Base-by-base conservation (phyloP, 2,797 vertebrate genomes). In the Hydrolagus colliei region DNA sequence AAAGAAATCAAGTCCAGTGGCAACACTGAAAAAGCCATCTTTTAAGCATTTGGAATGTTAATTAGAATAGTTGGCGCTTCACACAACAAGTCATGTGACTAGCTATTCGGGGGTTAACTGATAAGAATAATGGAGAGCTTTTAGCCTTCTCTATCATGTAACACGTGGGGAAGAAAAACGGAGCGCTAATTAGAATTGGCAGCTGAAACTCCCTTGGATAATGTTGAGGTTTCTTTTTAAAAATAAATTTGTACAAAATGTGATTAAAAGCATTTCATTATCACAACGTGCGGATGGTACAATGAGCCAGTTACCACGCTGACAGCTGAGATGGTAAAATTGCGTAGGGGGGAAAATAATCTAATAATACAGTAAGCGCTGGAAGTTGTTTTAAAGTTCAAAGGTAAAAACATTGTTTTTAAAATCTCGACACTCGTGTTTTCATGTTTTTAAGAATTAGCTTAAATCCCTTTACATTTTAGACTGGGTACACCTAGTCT, bases 401-500 rank as follows among this genome's bases (percentile, higher is more conserved):
- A 84, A 84, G 79, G 65, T 84, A 84, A 27, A 27, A 27, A 71
- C 10, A 68, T 18, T 35, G 32, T 71, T 71, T 67, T 84, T 71
- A 71, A 84, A 84, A 41, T 71, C 79, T 35, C 68, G 79, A 84
- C 65, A 84, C 79, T 84, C 20, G 52, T 2, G 65, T 84, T 35
- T 84, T 63, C 18, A 84, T 16, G 27, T 84, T 84, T 84, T 79
- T 77, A 67, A 65, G 62, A 86, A 88, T 88, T 86, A 86, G 84
- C 86, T 82, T 86, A 86, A 27, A 86, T 86, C 75, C 76, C 63
- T 86, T 73, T 86, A 35, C 41, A 71, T 68, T 27, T 27, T 35
- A 84, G 65, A 20, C 22, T 71, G 32, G 71, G 65, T 84, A 71
- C 20, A 68, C 86, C 84, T 72, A 80, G 74, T 80, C 75, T 87